Percentiles rank a stretch among this genome's conserved stretches.
These are phyloP conservation scores for Dasypogon diadema DNA, from an alignment of 2,888 invertebrate species.

Conservation along the genomic window DNA sequence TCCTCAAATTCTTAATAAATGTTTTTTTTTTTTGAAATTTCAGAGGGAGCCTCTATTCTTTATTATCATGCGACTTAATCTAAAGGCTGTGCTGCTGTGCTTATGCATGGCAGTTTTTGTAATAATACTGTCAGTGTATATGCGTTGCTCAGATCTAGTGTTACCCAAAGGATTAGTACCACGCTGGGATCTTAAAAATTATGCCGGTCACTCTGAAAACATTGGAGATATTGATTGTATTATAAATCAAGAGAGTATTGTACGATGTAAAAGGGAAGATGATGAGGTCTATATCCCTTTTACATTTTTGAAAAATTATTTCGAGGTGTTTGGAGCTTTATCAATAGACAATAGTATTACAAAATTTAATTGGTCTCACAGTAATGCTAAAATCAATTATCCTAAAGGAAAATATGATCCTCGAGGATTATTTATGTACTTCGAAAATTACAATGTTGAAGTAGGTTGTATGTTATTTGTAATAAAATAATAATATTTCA, in stretches of 20 bases:
- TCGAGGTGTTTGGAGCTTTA: constrained; percentile 93
- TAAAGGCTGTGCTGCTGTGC: constrained; percentile 79
- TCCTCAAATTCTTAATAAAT: too few relatives aligned
- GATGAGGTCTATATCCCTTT: constrained; percentile 93
- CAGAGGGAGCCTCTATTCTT: constrained; percentile 68
- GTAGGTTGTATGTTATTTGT: constrained; percentile 62
- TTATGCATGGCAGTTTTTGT: constrained; percentile 76
- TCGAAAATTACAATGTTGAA: constrained; percentile 98
- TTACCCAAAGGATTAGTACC: constrained; percentile 64
- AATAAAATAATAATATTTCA: background rate
- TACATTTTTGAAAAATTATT: constrained; percentile 92
- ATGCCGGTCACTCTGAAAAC: constrained; percentile 31
- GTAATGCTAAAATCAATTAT: constrained; percentile 90
- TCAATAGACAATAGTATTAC: constrained; percentile 77
- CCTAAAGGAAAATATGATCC: constrained; percentile 92
- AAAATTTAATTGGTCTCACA: constrained; percentile 94
- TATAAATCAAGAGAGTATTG: constrained; percentile 88
- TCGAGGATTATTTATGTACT: constrained; percentile 92
- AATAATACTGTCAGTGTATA: constrained; percentile 80
- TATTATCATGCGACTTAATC: constrained; percentile 83
- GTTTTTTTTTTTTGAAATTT: constrained; percentile 41
- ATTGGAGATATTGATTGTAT: constrained; percentile 82
- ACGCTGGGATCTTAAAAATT: constrained; percentile 60
- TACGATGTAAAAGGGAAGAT: constrained; percentile 83
- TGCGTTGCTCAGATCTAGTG: constrained; percentile 77